Base-by-base conservation (phyloP, 2,113 vertebrate species). In the Oceanites oceanicus region DNA sequence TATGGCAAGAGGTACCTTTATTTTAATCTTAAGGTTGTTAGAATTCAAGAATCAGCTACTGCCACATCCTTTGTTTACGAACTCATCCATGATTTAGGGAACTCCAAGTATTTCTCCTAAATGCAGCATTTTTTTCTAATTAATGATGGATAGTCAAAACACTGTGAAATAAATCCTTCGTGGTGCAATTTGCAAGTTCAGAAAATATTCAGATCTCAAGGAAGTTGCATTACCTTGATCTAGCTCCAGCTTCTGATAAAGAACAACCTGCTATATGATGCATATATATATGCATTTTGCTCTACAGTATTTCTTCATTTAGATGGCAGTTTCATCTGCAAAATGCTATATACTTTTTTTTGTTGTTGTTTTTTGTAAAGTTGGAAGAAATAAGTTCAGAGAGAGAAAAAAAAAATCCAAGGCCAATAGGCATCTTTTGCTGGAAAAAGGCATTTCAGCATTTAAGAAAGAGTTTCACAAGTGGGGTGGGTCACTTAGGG, bases 281-380 rank as follows among this genome's bases (percentile, higher is more conserved):
- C 38, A 38, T 38, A 38, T 38, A 38, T 38, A 38, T 38, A 38
- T 92, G 44, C 42, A 88, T 88, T 96, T 85, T 58, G 10, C 49
- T 95, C 47, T 49, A 40, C 38, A 56, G 22, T 77, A 79, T 80
- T 78, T 95, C 80, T 90, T 86, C 75, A 93, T 86, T 94, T 72
- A 85, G 84, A 77, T 56, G 32, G 32, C 47, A 83, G 38, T 82
- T 85, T 86, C n/a, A 73, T 42, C 52, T 88, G 42, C 14, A 85
- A 94, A 87, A 75, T 45, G 22, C 4, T 77, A 76, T 34, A 20
- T 42, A 47, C 36, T 16, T 40, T 58, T 36, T 80, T 77, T 65
- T 84, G n/a, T n/a, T n/a, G n/a, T 71, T 40, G 52, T 9, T 13
- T 9, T 13, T 1, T 2, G 3, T 11, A 32, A 89, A 78, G 40